Conservation (phyloP, 2,888 invertebrate genomes). For the Drosophila bunnanda region DNA sequence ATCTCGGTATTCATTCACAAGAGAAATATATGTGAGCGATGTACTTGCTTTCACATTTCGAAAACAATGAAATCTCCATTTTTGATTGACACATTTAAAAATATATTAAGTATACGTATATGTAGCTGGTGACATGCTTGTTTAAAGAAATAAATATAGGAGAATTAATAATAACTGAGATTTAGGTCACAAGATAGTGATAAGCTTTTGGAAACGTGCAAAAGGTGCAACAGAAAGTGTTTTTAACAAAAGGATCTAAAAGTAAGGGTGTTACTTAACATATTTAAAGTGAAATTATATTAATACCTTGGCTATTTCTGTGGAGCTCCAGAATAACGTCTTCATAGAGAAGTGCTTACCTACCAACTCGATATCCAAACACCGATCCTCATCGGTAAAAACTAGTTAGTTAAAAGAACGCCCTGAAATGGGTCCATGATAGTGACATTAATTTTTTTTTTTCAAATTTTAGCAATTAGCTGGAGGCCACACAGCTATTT, state of each 20-base stretch:
- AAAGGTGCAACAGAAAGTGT: neutral
- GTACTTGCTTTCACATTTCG: neutral
- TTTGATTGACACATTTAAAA: conserved; percentile 20
- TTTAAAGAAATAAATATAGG: neutral
- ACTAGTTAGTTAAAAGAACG: neutral
- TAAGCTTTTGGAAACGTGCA: neutral
- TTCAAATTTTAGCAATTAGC: conserved; percentile 33
- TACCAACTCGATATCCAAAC: too few relatives aligned
- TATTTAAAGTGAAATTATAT: neutral
- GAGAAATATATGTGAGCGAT: conserved; percentile 1
- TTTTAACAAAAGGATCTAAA: neutral
- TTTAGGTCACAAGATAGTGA: neutral
- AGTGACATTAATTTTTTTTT: conserved; percentile 33
- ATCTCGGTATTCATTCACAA: conserved; percentile 5
- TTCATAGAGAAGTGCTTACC: too few relatives aligned
- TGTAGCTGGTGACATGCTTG: neutral
- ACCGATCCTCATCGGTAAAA: neutral
- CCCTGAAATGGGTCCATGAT: conserved; percentile 6
- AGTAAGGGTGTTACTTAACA: neutral
- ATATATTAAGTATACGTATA: conserved; percentile 7
- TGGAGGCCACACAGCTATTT: conserved; percentile 23
- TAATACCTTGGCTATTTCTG: neutral
- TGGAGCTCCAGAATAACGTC: too few relatives aligned
- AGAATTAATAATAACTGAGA: neutral
- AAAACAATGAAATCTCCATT: conserved; percentile 22